Percentiles rank a stretch among this genome's conserved stretches.
These are phyloP conservation scores for Orycteropus afer DNA, from an alignment of 2,113 vertebrate genomes.

Conservation along the genomic window DNA sequence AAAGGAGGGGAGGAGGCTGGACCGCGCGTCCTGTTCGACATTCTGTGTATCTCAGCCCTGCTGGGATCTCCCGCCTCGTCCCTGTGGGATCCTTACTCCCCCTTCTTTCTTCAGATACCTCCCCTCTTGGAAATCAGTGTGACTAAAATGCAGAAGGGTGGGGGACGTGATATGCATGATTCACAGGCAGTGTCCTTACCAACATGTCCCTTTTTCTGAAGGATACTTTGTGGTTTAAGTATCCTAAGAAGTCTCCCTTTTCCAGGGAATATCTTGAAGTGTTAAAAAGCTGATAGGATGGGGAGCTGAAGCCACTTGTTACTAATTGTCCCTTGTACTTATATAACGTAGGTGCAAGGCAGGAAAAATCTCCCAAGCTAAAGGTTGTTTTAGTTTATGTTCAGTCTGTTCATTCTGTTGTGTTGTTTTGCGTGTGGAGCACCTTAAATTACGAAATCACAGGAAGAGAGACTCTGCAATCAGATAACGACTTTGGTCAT, in stretches of 20 bases:
- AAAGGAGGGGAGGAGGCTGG: not conserved
- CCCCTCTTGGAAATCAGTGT: not conserved
- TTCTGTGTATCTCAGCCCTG: rapidly evolving
- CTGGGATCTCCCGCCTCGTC: not conserved
- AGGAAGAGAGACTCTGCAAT: not conserved
- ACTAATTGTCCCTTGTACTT: slow-evolving; percentile 50
- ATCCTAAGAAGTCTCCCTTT: not conserved
- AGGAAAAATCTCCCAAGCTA: slow-evolving; percentile 20
- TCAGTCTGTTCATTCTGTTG: not conserved
- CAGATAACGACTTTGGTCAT: not conserved
- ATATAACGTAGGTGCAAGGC: not conserved
- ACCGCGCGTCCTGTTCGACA: not conserved
- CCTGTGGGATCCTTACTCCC: not conserved
- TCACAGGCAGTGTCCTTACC: not conserved
- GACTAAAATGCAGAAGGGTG: not conserved
- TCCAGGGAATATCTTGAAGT: not conserved
- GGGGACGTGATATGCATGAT: not conserved
- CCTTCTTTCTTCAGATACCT: not conserved
- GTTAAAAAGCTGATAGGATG: not conserved
- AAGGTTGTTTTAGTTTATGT: slow-evolving; percentile 34
- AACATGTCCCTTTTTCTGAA: not conserved
- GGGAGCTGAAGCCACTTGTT: not conserved
- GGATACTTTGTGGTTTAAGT: not conserved
- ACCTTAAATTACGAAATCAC: slow-evolving; percentile 17
- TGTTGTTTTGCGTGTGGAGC: not conserved